Base-by-base conservation (phyloP, 92 coral and sea anemone species). In the Phenganax subtilis region DNA sequence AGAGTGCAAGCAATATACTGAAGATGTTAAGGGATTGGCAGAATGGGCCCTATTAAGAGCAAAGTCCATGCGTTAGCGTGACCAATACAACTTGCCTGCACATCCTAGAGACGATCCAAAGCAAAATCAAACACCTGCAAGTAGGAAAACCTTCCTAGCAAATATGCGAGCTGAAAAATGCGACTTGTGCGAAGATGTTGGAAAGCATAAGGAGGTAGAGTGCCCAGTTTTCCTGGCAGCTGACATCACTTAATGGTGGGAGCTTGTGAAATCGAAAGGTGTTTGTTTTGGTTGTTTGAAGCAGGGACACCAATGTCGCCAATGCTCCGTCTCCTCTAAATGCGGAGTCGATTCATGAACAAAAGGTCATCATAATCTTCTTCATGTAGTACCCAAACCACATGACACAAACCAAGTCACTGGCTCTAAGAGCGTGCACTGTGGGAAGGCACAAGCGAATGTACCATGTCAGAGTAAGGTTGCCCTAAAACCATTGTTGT, bases 11-110 rank as follows among this genome's bases (percentile, higher is more conserved):
- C 30, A 58, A 4, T 58, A 17, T 37, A 12, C 71, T 17, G 85
- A 82, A 66, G 51, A 72, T 44, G 81, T 82, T 10, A 60, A 73
- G 73, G 83, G 87, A 30, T 58, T 84, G 31, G 75, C 87, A 51
- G 12, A 64, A 76, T 84, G 87, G 87, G 87, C 87, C 52, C 86
- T 75, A 57, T 27, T 75, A 31, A 27, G 83, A 76, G 83, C 84
- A 17, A 84, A 76, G 53, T 55, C 75, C 12, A 12, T 84, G 73
- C 74, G 72, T 75, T 61, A 27, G 60, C 82, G 83, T 28, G 83
- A 84, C 51, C 83, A 75, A 29, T 81, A 81, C 51, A 71, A 81
- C 25, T 77, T 20, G 56, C 67, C 30, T 37, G 62, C 51, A 57
- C 63, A 57, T 16, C 11, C 20, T 14, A 10, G 77, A 64, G 12